These are phyloP conservation scores for Lepeophtheirus nordmannii DNA, from an alignment of 2,888 invertebrate genomes.

Conservation along the genomic window DNA sequence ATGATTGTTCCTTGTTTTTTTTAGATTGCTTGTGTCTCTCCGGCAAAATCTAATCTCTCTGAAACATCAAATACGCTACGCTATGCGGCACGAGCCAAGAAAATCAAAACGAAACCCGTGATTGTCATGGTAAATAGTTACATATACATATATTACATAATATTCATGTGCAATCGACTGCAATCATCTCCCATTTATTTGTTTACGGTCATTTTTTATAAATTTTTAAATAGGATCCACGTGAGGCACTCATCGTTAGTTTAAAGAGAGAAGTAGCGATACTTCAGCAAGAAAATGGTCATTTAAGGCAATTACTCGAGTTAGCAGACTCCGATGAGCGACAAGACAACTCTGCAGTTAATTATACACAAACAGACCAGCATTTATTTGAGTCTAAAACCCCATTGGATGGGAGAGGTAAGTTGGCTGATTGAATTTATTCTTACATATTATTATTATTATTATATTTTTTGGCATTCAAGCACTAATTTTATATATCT, in stretches of 20 bases:
- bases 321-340: constrained; percentile 22
- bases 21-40: constrained; percentile 85
- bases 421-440: no score
- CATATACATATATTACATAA: not conserved
- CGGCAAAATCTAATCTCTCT: constrained; percentile 62
- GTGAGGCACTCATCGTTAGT: constrained; percentile 75
- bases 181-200: not conserved
- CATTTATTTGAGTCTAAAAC: not conserved
- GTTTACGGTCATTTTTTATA: not conserved
- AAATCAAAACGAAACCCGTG: constrained; percentile 78
- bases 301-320: constrained; percentile 47
- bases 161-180: no score
- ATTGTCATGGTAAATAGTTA: constrained; percentile 64
- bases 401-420: constrained; percentile 13
- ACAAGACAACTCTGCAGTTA: not conserved
- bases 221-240: constrained; percentile 51
- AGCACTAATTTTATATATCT: no score
- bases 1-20: no score
- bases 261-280: constrained; percentile 71
- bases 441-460: no score
- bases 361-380: not conserved
- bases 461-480: no score
- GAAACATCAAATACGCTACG: constrained; percentile 81
- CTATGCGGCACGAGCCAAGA: constrained; percentile 80
- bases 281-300: constrained; percentile 72